Evolutionary conservation across 2,888 invertebrate genomes (phyloP).

Genomic region (Pristionchus fissidentatus): DNA sequence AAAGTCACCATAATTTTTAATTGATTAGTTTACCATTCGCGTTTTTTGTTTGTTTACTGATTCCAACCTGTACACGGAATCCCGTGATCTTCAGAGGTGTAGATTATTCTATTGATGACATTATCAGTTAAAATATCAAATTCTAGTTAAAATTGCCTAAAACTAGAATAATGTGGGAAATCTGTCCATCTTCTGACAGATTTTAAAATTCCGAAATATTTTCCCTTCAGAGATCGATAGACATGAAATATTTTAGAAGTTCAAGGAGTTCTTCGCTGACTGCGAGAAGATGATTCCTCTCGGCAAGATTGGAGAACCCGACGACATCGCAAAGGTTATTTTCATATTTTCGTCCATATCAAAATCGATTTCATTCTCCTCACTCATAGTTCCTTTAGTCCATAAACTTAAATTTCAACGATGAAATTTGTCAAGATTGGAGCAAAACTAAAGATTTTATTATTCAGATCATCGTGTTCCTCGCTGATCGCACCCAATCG

Average conservation of each 20-base stretch:
- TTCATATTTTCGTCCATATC: not conserved
- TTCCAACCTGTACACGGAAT: no score
- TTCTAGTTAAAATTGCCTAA: not conserved
- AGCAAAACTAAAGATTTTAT: not conserved
- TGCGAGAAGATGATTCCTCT: not conserved
- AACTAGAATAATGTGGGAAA: not conserved
- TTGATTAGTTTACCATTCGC: no score
- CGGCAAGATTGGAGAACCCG: slow-evolving; percentile 9
- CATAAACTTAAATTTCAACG: not conserved
- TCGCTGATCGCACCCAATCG: slow-evolving; percentile 20
- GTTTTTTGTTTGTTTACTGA: no score
- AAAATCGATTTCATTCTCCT: not conserved
- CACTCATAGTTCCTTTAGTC: not conserved
- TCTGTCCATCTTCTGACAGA: not conserved
- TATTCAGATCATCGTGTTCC: slow-evolving; percentile 30
- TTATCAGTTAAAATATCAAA: no score
- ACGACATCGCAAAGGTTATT: slow-evolving; percentile 5
- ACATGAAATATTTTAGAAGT: no score
- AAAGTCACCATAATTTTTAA: no score
- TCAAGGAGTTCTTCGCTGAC: not conserved
- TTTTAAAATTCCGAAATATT: not conserved
- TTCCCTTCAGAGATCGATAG: no score
- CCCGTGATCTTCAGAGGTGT: no score
- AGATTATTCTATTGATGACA: no score
- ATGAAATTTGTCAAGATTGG: not conserved